These are phyloP conservation scores for Entomobrya multifasciata DNA, from an alignment of 2,888 invertebrate genomes.

Conservation along the genomic window DNA sequence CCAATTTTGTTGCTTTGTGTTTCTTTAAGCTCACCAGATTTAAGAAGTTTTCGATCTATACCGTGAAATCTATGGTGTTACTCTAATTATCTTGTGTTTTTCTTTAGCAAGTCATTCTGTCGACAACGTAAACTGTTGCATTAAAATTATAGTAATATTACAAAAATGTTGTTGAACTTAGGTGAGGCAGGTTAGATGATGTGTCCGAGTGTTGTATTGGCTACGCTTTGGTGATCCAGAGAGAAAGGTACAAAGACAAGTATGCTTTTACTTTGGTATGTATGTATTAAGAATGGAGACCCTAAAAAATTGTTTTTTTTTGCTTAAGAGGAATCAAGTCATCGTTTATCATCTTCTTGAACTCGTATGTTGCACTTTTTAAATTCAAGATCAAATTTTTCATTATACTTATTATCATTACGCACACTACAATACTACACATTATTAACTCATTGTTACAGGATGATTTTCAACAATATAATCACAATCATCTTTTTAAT, in stretches of 20 bases:
- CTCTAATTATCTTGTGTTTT: not conserved
- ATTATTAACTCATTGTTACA: constrained; percentile 24
- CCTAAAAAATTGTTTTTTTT: not conserved
- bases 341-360: constrained; percentile 35
- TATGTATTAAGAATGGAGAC: not conserved
- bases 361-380: constrained; percentile 54
- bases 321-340: not conserved
- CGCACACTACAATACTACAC: not conserved
- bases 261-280: not conserved
- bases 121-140: no score
- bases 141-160: not conserved
- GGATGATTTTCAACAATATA: not conserved
- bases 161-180: constrained; percentile 60
- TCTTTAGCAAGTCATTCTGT: not conserved
- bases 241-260: constrained; percentile 35
- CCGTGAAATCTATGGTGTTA: no score
- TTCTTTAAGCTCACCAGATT: no score
- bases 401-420: constrained; percentile 24
- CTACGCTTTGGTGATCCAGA: constrained; percentile 42
- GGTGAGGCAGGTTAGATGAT: constrained; percentile 59
- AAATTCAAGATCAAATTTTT: constrained; percentile 29
- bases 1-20: not conserved
- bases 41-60: no score
- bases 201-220: not conserved
- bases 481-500: constrained; percentile 57